These are phyloP conservation scores for zebrafish (Danio rerio) DNA, from an alignment of 2,113 vertebrate genomes.

Conservation along the genomic window DNA sequence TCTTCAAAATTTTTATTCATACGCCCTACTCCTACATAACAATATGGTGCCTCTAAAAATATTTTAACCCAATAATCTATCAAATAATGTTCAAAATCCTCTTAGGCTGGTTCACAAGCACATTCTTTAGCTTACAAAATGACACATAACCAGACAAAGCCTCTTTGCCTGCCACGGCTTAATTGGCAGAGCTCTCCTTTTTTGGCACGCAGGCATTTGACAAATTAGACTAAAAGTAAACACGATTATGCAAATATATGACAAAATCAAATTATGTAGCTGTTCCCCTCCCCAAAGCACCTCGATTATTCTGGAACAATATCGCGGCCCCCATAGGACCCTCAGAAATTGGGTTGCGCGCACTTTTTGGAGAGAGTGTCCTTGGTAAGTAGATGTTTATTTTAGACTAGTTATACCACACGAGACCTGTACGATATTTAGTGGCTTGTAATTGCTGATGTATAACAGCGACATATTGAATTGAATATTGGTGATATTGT, in stretches of 20 bases:
- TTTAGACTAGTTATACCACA: background rate
- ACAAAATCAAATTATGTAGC: constrained; percentile 71
- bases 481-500: background rate
- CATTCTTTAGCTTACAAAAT: constrained; percentile 8
- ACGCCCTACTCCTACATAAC: background rate
- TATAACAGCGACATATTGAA: background rate
- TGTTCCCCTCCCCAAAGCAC: constrained; percentile 64
- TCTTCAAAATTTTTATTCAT: too few species aligned
- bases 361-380: background rate
- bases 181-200: constrained; percentile 22
- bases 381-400: constrained; percentile 30
- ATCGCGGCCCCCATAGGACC: background rate
- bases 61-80: background rate
- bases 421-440: background rate
- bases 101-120: background rate
- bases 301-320: constrained; percentile 68
- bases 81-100: background rate
- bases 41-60: background rate
- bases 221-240: constrained; percentile 64
- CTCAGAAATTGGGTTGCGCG: background rate
- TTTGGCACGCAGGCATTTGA: constrained; percentile 37
- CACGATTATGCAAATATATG: constrained; percentile 74
- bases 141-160: constrained; percentile 9
- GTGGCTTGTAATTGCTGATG: background rate
- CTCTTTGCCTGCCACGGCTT: constrained; percentile 5